Evolutionary conservation across 2,113 vertebrate species (phyloP).

Genomic region (Campylomormyrus tamandua): DNA sequence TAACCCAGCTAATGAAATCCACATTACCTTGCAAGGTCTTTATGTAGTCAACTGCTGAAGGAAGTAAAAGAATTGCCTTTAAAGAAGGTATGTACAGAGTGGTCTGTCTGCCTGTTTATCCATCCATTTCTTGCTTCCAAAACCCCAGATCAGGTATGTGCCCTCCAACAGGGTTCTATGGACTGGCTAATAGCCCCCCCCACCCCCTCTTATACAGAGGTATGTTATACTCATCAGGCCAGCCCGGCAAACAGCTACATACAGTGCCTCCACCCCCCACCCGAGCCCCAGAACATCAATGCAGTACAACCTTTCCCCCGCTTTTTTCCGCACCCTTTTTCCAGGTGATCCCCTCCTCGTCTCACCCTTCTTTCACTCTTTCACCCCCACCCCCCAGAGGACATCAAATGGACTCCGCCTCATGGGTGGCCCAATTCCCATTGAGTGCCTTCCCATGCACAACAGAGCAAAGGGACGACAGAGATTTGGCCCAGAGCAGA

Average conservation of each 20-base stretch:
- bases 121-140: neutral
- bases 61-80: neutral
- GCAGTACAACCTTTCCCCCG: slow-evolving; percentile 35
- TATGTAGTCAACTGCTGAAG: neutral
- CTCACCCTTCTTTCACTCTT: neutral
- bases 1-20: neutral
- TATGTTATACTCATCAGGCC: slow-evolving; percentile 63
- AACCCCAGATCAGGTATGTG: neutral
- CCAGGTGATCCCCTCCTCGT: neutral
- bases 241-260: slow-evolving; percentile 46
- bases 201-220: slow-evolving; percentile 3
- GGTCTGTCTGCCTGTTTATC: neutral
- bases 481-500: slow-evolving; percentile 38
- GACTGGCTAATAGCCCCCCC: neutral
- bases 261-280: slow-evolving; percentile 29
- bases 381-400: neutral
- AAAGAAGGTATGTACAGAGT: neutral
- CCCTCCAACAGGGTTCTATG: neutral
- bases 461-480: slow-evolving; percentile 38
- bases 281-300: slow-evolving; percentile 45
- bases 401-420: neutral
- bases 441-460: slow-evolving; percentile 25
- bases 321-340: slow-evolving; percentile 42
- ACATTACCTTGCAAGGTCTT: neutral
- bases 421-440: neutral